Conservation (phyloP, 2,113 vertebrate genomes). For the Sigmodon hispidus region DNA sequence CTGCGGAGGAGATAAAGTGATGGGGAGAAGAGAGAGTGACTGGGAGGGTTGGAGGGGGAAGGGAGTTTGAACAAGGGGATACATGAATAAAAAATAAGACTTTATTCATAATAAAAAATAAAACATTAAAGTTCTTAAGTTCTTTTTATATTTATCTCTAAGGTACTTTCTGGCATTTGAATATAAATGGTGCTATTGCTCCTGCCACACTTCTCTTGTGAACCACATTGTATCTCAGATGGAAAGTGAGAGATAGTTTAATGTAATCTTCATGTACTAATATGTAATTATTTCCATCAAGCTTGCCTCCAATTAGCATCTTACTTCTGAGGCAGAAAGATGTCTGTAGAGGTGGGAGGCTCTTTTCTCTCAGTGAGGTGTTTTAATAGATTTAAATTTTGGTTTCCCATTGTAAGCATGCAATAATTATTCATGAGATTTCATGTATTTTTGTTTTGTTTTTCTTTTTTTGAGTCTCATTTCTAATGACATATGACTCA, state of each 20-base stretch:
- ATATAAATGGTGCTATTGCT: not conserved
- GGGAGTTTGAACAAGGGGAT: too few species aligned
- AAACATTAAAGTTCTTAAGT: not conserved
- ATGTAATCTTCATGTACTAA: not conserved
- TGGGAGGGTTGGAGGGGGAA: too few species aligned
- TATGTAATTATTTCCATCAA: not conserved
- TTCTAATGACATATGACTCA: not conserved
- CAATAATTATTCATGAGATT: not conserved
- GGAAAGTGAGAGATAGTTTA: not conserved
- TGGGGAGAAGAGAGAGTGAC: too few species aligned
- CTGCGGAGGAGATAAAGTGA: too few species aligned
- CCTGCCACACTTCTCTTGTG: not conserved
- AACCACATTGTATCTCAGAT: not conserved
- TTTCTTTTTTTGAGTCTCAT: not conserved
- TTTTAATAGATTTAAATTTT: not conserved
- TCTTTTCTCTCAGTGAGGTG: conserved; percentile 36
- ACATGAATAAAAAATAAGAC: too few species aligned
- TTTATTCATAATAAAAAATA: too few species aligned
- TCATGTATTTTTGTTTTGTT: not conserved
- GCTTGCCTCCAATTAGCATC: not conserved
- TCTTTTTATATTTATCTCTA: conserved; percentile 11
- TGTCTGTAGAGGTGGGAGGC: not conserved
- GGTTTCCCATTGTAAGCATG: not conserved
- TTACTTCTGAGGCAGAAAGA: conserved; percentile 25
- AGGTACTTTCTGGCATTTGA: not conserved